Conservation (phyloP, 2,797 vertebrate genomes). For the Odontamblyopus rebecca region DNA sequence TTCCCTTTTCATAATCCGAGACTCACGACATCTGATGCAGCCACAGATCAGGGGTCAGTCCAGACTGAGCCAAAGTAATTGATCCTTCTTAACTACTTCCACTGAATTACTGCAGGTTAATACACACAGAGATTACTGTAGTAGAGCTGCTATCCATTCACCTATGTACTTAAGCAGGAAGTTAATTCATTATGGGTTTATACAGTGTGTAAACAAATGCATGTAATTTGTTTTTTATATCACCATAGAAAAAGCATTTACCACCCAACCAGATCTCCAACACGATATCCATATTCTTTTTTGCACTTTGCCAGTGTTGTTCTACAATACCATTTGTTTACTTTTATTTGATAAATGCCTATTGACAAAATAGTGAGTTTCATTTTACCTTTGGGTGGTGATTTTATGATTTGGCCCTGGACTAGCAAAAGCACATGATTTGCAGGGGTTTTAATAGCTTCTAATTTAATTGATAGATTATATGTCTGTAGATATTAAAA, state of each 20-base stretch:
- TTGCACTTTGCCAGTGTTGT: too few species aligned
- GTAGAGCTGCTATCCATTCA: conserved; percentile 30
- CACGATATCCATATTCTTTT: too few species aligned
- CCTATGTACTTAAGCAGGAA: conserved; percentile 19
- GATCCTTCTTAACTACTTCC: conserved; percentile 70
- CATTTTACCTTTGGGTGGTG: conserved; percentile 1
- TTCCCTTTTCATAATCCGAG: conserved; percentile 41
- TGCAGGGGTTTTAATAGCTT: neutral
- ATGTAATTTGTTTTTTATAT: neutral
- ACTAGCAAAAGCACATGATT: neutral
- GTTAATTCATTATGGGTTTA: neutral
- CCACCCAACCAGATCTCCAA: too few species aligned
- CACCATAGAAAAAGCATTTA: too few species aligned
- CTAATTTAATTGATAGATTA: neutral
- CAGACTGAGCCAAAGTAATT: conserved; percentile 56
- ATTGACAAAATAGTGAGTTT: neutral
- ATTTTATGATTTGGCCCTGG: neutral
- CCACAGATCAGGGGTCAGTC: conserved; percentile 42
- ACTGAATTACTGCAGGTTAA: conserved; percentile 74
- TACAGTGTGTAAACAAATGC: conserved; percentile 1
- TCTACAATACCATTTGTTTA: too few species aligned
- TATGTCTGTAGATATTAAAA: neutral
- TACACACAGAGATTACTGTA: conserved; percentile 52
- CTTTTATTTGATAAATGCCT: too few species aligned
- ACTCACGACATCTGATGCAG: conserved; percentile 28